Base-by-base conservation (phyloP, 2,888 invertebrate genomes). In the Stegophylla sp. region DNA sequence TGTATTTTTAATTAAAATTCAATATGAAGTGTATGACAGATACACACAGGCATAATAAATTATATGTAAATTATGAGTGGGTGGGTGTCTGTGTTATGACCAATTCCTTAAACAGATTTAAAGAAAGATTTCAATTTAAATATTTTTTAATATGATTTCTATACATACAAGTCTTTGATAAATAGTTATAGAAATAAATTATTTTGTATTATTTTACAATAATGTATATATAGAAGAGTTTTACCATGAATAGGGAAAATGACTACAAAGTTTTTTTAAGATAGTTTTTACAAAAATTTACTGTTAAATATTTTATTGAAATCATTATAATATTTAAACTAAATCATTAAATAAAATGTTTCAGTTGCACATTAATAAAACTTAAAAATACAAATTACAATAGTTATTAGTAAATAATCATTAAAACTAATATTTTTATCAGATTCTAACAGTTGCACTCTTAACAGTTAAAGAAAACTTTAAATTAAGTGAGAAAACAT, bases 351-450 rank as follows among this genome's bases (percentile, higher is more conserved):
- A 72, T 43, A 23, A 23, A 72, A 71, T 71, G 15, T 13, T 28
- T n/a, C 34, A 72, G 20, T 34, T 56, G 23, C n/a, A n/a, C n/a
- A 53, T 53, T 48, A 59, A 75, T 63, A 48, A 15, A 53, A 53
- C 10, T 9, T 61, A 28, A 5, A 61, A 28, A 23, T 61, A 61
- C 5, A 61, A 61, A 28, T 28, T 28, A 20, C 20, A 41, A 41
- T n/a, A 75, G 17, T 64, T 17, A 41, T 64, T 17, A 41, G 12
- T 64, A 12, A 51, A 75, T 74, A 48, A 74, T 63, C 34, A 63
- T 53, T 64, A 75, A 23, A 51, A 75, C 53, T 66, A 75, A 75
- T 34, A 51, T 64, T 26, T 48, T 26, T 26, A 26, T 59, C 73
- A 74, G 28, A 53, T 26, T 48, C 28, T 26, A 26, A 73, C 73